Conservation (phyloP, 2,797 vertebrate species). For the Hippocampus kuda region DNA sequence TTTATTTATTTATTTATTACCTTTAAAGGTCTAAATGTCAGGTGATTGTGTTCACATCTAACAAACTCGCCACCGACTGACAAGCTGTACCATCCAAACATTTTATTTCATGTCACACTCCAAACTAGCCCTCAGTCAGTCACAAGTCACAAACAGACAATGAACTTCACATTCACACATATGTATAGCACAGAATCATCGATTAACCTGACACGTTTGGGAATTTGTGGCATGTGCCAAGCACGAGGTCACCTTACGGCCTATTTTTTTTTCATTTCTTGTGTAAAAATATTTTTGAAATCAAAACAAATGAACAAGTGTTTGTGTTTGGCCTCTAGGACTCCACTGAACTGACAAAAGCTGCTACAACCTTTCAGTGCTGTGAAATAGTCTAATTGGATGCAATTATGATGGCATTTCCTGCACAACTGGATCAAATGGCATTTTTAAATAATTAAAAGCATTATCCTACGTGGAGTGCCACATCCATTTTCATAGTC, state of each 20-base stretch:
- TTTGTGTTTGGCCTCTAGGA: conserved; percentile 15
- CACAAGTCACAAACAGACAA: background rate
- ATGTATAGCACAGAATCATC: background rate
- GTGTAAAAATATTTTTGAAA: conserved; percentile 22
- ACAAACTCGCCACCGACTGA: too few relatives aligned
- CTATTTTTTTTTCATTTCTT: conserved; percentile 1
- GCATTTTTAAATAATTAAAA: conserved; percentile 28
- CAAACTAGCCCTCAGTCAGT: too few relatives aligned
- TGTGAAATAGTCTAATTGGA: conserved; percentile 1
- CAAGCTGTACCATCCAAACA: too few relatives aligned
- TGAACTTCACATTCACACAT: background rate
- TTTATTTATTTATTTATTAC: too few relatives aligned
- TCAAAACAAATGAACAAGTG: background rate
- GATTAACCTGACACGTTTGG: background rate
- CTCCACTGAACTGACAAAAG: conserved; percentile 20
- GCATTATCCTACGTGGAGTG: conserved; percentile 18
- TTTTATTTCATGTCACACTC: too few relatives aligned
- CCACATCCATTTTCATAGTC: conserved; percentile 23
- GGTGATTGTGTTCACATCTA: too few relatives aligned
- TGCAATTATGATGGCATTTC: conserved; percentile 25
- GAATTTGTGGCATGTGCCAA: background rate
- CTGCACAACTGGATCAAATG: background rate
- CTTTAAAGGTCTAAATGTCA: too few relatives aligned
- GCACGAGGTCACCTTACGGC: background rate
- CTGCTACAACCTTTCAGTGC: conserved; percentile 26